Conservation (phyloP, 2,797 vertebrate genomes). For the Helostoma temminkii region DNA sequence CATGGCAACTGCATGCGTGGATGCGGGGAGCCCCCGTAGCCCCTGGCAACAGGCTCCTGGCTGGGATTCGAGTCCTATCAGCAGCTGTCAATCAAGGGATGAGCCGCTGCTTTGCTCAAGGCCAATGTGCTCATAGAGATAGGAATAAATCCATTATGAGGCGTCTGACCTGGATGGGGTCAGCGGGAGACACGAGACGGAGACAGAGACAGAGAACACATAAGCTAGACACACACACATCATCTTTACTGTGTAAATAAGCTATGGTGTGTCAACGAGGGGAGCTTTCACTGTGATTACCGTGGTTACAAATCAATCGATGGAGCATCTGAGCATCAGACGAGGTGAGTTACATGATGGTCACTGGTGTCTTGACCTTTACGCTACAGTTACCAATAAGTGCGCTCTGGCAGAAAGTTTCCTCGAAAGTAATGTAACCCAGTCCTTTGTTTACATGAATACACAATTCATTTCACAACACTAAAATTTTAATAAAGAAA, state of each 20-base stretch:
- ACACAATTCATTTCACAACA: not conserved
- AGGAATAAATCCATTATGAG: constrained; percentile 28
- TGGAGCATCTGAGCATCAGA: not conserved
- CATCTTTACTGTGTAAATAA: constrained; percentile 28
- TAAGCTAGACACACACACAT: constrained; percentile 1
- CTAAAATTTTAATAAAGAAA: not conserved
- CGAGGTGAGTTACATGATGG: not conserved
- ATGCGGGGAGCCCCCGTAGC: constrained; percentile 59
- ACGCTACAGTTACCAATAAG: not conserved
- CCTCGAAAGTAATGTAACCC: no score
- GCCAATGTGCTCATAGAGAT: constrained; percentile 26
- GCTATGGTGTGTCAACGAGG: not conserved
- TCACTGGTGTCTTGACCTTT: constrained; percentile 13
- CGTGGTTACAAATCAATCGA: constrained; percentile 16
- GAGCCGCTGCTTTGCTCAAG: constrained; percentile 16
- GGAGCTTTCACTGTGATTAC: constrained; percentile 16
- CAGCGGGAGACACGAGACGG: not conserved
- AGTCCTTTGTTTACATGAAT: no score
- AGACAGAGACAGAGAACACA: constrained; percentile 7
- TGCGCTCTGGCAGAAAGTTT: not conserved
- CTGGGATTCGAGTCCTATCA: constrained; percentile 38
- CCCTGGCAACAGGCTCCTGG: constrained; percentile 77
- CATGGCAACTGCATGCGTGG: constrained; percentile 80
- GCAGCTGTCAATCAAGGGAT: constrained; percentile 62
- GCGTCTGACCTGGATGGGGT: not conserved